Base-by-base conservation (phyloP, 2,797 vertebrate species). In the Hylomyscus alleni region DNA sequence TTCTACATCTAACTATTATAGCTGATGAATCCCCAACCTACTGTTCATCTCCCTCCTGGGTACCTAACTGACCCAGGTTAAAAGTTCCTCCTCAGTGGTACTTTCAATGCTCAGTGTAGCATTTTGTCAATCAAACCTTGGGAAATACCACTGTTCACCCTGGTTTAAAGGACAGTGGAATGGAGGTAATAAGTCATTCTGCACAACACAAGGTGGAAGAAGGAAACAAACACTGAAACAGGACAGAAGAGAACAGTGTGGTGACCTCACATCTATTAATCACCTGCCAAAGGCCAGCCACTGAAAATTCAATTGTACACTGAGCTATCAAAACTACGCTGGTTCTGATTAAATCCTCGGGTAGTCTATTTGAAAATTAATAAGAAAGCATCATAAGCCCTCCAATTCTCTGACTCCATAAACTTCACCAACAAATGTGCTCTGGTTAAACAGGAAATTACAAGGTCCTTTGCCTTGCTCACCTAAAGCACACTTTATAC, bases 301-400 rank as follows among this genome's bases (percentile, higher is more conserved):
- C 4, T 44, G 47, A 94, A 78, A 77, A 93, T 0, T 65, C 52
- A 80, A 92, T 60, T 95, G 72, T 76, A 95, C 75, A 87, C n/a
- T 73, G 89, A 81, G 37, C 6, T 73, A 56, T 47, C 11, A 85
- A 81, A 91, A 91, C 50, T 22, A 90, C 80, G 67, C 77, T 77
- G 80, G 95, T 67, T 84, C 44, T 37, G 9, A 88, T 78, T 29
- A 83, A 91, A 92, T 15, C 67, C 56, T 89, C 78, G 76, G 40
- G 60, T 76, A 91, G 44, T 73, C 52, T 73, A 81, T 81, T 10
- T 90, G 47, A 93, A 94, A 95, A 77, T 15, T n/a, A 81, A 47
- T 76, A 90, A 90, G 75, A 96, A 89, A 73, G 31, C 40, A 0
- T n/a, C 82, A 88, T 44, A 81, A 44, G 69, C 29, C 73, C 50